These are phyloP conservation scores for Hyalella azteca DNA, from an alignment of 2,888 invertebrate species.

Conservation along the genomic window DNA sequence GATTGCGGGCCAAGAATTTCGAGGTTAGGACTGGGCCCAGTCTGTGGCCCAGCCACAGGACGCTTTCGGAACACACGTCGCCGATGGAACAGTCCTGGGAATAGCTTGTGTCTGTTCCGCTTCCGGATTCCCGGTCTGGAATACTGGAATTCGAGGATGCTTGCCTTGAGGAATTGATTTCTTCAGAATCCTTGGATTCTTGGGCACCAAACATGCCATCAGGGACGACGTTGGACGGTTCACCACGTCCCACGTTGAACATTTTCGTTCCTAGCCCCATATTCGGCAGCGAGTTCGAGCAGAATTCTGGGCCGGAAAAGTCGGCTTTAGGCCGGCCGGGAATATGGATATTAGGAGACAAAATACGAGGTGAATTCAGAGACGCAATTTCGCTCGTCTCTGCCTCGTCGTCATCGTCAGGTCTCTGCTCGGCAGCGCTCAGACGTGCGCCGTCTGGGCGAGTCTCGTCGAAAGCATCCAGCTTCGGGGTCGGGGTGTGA, in stretches of 20 bases:
- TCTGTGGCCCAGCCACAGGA: slow-evolving; percentile 90
- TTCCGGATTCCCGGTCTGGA: slow-evolving; percentile 1
- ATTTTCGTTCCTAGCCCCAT: neutral
- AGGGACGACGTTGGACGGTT: neutral
- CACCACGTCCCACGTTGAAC: too few species aligned
- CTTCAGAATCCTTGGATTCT: neutral
- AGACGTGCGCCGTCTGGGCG: neutral
- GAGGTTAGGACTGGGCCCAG: slow-evolving; percentile 93
- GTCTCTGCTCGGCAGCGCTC: neutral
- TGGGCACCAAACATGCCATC: neutral
- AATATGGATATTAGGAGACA: neutral
- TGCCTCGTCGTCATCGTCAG: neutral
- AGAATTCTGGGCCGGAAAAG: neutral
- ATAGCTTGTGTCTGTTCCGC: slow-evolving; percentile 38
- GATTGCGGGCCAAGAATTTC: slow-evolving; percentile 85
- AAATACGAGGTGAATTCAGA: neutral
- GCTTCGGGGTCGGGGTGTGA: too few species aligned
- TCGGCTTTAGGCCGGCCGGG: neutral
- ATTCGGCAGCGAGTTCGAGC: neutral
- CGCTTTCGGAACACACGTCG: slow-evolving; percentile 84
- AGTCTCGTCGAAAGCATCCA: neutral
- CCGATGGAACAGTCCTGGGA: slow-evolving; percentile 63
- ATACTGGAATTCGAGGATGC: neutral
- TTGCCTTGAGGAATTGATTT: neutral
- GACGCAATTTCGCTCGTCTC: neutral